Conservation (phyloP, 2,888 invertebrate species). For the Sphecodes monilicornis region DNA sequence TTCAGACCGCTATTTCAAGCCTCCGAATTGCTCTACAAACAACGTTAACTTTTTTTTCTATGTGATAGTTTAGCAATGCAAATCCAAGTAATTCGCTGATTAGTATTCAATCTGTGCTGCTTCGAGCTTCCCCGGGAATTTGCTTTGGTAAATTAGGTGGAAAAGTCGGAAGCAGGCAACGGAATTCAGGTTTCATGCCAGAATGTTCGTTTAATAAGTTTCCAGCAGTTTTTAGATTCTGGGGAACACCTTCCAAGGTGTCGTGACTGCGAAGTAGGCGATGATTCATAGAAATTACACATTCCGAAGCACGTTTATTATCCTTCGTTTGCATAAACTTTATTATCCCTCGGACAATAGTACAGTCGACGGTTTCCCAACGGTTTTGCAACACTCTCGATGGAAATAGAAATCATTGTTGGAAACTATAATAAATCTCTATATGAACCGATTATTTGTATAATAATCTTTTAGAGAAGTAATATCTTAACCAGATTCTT, state of each 20-base stretch:
- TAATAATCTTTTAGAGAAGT: too few relatives aligned
- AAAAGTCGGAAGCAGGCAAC: not conserved
- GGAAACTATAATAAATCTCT: too few relatives aligned
- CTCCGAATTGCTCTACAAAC: not conserved
- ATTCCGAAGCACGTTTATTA: too few relatives aligned
- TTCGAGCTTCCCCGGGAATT: not conserved
- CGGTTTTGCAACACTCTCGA: too few relatives aligned
- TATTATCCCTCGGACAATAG: not conserved
- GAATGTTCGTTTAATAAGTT: not conserved
- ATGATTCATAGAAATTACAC: not conserved
- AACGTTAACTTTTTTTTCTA: slow-evolving; percentile 4
- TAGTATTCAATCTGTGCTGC: slow-evolving; percentile 9
- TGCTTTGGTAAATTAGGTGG: not conserved
- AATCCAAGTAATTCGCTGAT: slow-evolving; percentile 2
- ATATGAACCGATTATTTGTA: too few relatives aligned
- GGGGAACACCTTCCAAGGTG: not conserved
- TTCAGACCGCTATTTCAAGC: not conserved
- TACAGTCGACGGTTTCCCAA: not conserved
- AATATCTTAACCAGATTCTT: too few relatives aligned
- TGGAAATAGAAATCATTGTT: too few relatives aligned
- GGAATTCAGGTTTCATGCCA: not conserved
- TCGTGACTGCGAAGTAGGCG: not conserved
- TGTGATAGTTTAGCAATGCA: not conserved
- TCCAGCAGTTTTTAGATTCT: not conserved
- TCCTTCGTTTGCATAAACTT: not conserved